Percentiles rank a stretch among this genome's conserved stretches.
These are phyloP conservation scores for Dolichallabes microphthalmus DNA, from an alignment of 2,113 vertebrate species.

Conservation along the genomic window DNA sequence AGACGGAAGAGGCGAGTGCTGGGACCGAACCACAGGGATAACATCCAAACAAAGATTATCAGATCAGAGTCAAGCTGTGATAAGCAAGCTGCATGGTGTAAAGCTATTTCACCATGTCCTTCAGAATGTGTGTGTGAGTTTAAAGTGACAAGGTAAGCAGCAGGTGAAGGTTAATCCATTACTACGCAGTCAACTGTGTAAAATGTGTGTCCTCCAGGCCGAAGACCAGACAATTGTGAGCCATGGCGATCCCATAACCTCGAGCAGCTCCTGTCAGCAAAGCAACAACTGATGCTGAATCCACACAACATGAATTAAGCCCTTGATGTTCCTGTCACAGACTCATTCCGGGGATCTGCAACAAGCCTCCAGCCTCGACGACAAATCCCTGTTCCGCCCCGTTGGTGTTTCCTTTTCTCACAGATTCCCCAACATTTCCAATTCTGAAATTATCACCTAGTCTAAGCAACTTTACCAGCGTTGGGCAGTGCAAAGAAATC, in stretches of 20 bases:
- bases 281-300: neutral
- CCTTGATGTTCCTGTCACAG: neutral
- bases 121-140: constrained; percentile 28
- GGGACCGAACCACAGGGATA: constrained; percentile 8
- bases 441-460: neutral
- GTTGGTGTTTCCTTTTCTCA: neutral
- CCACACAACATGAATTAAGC: neutral
- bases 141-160: constrained; percentile 15
- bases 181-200: neutral
- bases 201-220: neutral
- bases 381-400: neutral
- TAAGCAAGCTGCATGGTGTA: constrained; percentile 11
- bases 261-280: neutral
- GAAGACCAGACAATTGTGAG: neutral
- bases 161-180: constrained; percentile 37
- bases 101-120: constrained; percentile 9
- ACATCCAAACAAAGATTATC: constrained; percentile 8
- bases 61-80: constrained; percentile 12
- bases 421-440: neutral
- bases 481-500: too few species aligned
- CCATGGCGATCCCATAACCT: neutral
- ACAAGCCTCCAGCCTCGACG: neutral
- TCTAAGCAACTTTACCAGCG: too few species aligned
- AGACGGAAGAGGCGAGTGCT: neutral
- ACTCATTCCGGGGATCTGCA: neutral